A percentile compares a stretch with the other conserved stretches of the same genome.
Conservation (phyloP, 2,888 invertebrate species). For the Nymphalis c-album region DNA sequence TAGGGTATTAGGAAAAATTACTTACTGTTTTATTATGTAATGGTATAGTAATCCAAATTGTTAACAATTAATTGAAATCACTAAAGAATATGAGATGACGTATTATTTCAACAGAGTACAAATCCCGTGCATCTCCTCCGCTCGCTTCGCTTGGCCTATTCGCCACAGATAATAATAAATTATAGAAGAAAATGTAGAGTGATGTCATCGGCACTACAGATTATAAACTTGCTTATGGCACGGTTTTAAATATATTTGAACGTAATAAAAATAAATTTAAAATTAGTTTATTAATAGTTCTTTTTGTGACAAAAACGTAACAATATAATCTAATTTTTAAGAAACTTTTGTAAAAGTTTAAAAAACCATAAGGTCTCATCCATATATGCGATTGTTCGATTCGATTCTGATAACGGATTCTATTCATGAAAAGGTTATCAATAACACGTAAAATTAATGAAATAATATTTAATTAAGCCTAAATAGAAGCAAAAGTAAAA, state of each 20-base stretch:
- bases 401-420: too few relatives aligned
- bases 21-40: slow-evolving; percentile 65
- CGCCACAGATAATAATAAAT: slow-evolving; percentile 55
- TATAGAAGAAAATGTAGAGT: slow-evolving; percentile 32
- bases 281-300: background rate
- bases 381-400: too few relatives aligned
- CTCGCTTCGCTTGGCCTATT: slow-evolving; percentile 68
- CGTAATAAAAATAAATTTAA: background rate
- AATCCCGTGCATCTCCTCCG: slow-evolving; percentile 69
- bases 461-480: too few relatives aligned
- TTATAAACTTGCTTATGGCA: slow-evolving; percentile 15
- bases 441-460: too few relatives aligned
- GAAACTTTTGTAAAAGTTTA: too few relatives aligned
- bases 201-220: slow-evolving; percentile 40
- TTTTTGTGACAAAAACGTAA: too few relatives aligned
- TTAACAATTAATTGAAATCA: slow-evolving; percentile 55
- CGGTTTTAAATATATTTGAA: background rate
- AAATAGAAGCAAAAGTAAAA: too few relatives aligned
- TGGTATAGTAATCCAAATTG: slow-evolving; percentile 50
- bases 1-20: slow-evolving; percentile 49
- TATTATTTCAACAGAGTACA: slow-evolving; percentile 72
- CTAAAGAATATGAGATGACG: slow-evolving; percentile 69
- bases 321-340: too few relatives aligned
- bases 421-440: too few relatives aligned
- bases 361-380: too few relatives aligned